A percentile compares a stretch with the other conserved stretches of the same genome.
Conservation (phyloP, 2,113 vertebrate genomes). For the Triplophysa tibetana region DNA sequence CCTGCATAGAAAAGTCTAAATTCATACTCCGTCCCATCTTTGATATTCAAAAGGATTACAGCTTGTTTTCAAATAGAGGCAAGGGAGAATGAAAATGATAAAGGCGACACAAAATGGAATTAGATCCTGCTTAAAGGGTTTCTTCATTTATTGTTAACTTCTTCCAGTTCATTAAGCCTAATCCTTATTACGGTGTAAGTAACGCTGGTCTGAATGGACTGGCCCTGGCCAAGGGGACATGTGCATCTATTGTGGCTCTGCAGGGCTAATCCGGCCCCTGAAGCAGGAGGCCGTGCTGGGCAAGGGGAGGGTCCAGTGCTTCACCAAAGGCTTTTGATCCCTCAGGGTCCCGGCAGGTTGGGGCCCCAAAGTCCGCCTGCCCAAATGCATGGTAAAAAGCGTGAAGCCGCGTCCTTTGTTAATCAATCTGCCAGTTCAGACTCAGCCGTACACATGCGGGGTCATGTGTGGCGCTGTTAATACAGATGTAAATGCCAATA, state of each 20-base stretch:
- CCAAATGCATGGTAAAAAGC: slow-evolving; percentile 62
- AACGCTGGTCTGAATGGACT: slow-evolving; percentile 85
- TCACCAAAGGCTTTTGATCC: slow-evolving; percentile 55
- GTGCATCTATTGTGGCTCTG: slow-evolving; percentile 87
- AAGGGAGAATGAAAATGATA: slow-evolving; percentile 64
- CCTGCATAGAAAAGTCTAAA: slow-evolving; percentile 87
- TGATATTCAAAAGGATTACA: slow-evolving; percentile 99
- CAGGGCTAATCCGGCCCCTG: slow-evolving; percentile 81
- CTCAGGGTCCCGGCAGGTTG: slow-evolving; percentile 58
- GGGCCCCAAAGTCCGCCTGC: slow-evolving; percentile 49
- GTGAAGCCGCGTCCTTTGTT: slow-evolving; percentile 72
- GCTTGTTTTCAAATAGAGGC: slow-evolving; percentile 80
- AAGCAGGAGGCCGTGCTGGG: slow-evolving; percentile 59
- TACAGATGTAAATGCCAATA: slow-evolving; percentile 75
- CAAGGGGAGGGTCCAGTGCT: slow-evolving; percentile 44
- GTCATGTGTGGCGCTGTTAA: slow-evolving; percentile 67
- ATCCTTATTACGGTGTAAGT: slow-evolving; percentile 88
- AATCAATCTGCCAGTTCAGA: slow-evolving; percentile 65
- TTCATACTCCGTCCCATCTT: slow-evolving; percentile 96
- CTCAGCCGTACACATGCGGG: slow-evolving; percentile 51
- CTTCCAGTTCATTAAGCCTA: slow-evolving; percentile 98
- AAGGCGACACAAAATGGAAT: slow-evolving; percentile 86
- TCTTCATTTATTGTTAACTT: slow-evolving; percentile 95
- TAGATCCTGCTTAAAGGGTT: slow-evolving; percentile 84
- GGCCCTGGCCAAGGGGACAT: slow-evolving; percentile 79